Conservation (phyloP, 92 coral and sea anemone species). For the Porites lobata region DNA sequence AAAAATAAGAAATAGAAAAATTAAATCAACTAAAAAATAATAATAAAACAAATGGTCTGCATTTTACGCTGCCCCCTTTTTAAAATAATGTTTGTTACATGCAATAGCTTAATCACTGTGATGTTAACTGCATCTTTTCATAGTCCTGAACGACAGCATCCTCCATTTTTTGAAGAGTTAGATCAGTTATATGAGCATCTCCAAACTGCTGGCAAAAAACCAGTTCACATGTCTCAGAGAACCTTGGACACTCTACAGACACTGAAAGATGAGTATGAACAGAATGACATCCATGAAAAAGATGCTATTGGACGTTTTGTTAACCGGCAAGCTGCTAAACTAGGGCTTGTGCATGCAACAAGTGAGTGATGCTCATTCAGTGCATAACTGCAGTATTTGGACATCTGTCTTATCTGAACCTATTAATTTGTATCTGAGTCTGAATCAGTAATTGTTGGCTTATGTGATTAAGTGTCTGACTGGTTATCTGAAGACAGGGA, state of each 20-base stretch:
- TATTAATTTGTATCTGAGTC: too few relatives aligned
- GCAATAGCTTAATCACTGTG: too few relatives aligned
- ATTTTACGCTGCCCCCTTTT: too few relatives aligned
- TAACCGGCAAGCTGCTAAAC: constrained; percentile 64
- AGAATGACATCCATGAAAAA: constrained; percentile 48
- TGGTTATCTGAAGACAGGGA: too few relatives aligned
- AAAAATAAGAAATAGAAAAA: too few relatives aligned
- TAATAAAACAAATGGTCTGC: too few relatives aligned
- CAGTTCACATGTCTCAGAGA: constrained; percentile 76
- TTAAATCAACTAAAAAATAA: too few relatives aligned
- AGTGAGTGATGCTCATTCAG: constrained; percentile 10
- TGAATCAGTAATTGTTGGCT: too few relatives aligned
- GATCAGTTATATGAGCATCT: constrained; percentile 74
- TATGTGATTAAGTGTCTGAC: too few relatives aligned
- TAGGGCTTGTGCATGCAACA: constrained; percentile 37
- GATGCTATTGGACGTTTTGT: constrained; percentile 76
- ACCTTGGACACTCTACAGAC: constrained; percentile 67
- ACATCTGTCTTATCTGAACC: too few relatives aligned
- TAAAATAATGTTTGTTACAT: too few relatives aligned
- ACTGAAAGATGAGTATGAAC: constrained; percentile 64
- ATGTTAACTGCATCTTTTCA: not conserved
- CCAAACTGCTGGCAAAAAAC: constrained; percentile 76
- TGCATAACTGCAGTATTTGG: too few relatives aligned
- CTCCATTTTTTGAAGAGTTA: constrained; percentile 65
- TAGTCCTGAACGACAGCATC: constrained; percentile 58